Evolutionary conservation across 2,888 invertebrate genomes (phyloP), one percentile per base, ranked within the genome.

Genomic region (Quadroppia sp.): DNA sequence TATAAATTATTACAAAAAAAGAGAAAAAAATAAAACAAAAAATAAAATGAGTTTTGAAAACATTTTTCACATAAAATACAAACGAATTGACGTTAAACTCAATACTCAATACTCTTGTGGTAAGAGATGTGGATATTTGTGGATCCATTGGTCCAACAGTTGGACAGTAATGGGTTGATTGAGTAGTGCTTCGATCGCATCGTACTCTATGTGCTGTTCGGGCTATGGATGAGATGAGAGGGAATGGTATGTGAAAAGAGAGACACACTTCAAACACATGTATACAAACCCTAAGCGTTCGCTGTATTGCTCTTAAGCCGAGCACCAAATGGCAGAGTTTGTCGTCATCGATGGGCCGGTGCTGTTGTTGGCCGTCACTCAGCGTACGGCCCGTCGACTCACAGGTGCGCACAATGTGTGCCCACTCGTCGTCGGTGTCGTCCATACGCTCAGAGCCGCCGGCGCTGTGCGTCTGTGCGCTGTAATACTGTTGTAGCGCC

Each of bases 381-480:
- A 61, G 36, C n/a, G 32, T n/a, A 61, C 30, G 61, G 1, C 61
- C 61, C n/a, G 32, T 28, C 36, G n/a, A 32, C 32, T 61, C 61
- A 6, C 32, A 32, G 20, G 61, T 61, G 17, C 61, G 30, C 30
- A 17, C 61, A 32, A 61, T 61, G 9, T 28, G 6, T 4, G 61
- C n/a, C 61, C 61, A 61, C 20, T 61, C 61, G 61, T 61, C 61
- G 36, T 61, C 61, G 13, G 59, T 59, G 30, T 59, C 59, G 17
- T 25, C 28, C 4, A 13, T 59, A 17, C 59, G 59, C 32, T 28
- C 28, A 9, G 59, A 59, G 13, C 4, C 3, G 17, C 7, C 30
- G 23, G 56, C 20, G 4, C 40, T 1, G 40, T 3, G 36, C 11
- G 45, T 42, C 4, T 0, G 6, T 4, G 1, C 7, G 4, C 45